These are phyloP conservation scores for Morpho deidamia DNA, from an alignment of 2,888 invertebrate species.

Conservation along the genomic window DNA sequence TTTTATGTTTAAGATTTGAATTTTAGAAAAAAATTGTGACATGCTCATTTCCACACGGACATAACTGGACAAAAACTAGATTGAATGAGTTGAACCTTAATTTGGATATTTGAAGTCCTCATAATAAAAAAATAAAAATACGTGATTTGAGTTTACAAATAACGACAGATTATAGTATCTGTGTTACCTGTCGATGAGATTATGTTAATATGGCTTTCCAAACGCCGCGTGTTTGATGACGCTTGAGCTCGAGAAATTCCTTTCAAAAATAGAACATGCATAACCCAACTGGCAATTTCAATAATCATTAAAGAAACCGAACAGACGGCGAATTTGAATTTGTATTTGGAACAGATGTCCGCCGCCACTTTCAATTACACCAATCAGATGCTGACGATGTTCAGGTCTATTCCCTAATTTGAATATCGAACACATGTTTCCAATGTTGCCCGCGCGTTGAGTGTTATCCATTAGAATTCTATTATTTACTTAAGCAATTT, in stretches of 20 bases:
- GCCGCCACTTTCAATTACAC: constrained; percentile 49
- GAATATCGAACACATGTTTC: constrained; percentile 44
- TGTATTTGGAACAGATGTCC: constrained; percentile 50
- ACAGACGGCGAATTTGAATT: constrained; percentile 49
- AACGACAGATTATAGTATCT: constrained; percentile 2
- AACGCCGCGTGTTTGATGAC: constrained; percentile 20
- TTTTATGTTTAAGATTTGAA: no score
- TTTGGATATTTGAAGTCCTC: no score
- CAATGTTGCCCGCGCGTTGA: constrained; percentile 14
- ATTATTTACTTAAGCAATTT: neutral
- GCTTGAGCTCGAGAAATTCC: constrained; percentile 40
- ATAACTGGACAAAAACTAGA: no score
- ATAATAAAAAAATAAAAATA: no score
- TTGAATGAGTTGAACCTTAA: no score
- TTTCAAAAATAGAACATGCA: constrained; percentile 58
- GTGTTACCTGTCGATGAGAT: constrained; percentile 12
- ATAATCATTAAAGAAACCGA: constrained; percentile 66
- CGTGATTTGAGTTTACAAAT: neutral
- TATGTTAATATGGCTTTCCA: constrained; percentile 11
- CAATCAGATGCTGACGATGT: constrained; percentile 42
- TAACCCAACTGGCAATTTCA: constrained; percentile 59
- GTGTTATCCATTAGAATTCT: constrained; percentile 2
- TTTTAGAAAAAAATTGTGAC: no score
- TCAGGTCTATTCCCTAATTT: constrained; percentile 47
- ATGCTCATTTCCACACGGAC: no score